phyloP scores from a whole-genome alignment of 2,113 vertebrate genomes.

The Neodontobutis hainanensis region DNA sequence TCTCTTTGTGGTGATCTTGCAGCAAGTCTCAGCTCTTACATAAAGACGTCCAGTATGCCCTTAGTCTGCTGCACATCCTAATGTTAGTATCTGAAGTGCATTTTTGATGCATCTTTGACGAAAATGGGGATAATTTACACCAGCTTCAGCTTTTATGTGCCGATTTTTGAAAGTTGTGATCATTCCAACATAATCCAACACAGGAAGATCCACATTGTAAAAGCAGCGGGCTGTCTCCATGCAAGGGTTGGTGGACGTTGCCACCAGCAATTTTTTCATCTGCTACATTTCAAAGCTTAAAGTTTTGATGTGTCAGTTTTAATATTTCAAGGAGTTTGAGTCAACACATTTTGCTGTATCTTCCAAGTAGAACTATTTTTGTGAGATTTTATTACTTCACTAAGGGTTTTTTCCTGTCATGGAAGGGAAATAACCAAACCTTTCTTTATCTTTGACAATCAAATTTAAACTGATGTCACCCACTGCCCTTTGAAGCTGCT shows the following conservation, averaged over 20 bases:
- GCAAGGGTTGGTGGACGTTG: slow-evolving; percentile 43
- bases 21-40: background rate
- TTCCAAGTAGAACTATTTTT: slow-evolving; percentile 31
- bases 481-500: slow-evolving; percentile 57
- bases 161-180: slow-evolving; percentile 39
- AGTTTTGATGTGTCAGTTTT: slow-evolving; percentile 26
- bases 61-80: slow-evolving; percentile 4
- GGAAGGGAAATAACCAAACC: slow-evolving; percentile 34
- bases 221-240: slow-evolving; percentile 26
- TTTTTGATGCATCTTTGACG: background rate
- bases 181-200: slow-evolving; percentile 68
- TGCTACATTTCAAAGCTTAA: slow-evolving; percentile 2
- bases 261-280: slow-evolving; percentile 39
- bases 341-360: slow-evolving; percentile 36
- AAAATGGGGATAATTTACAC: background rate
- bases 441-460: slow-evolving; percentile 61
- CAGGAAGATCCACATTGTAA: background rate
- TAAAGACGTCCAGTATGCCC: slow-evolving; percentile 6
- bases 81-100: slow-evolving; percentile 14
- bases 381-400: slow-evolving; percentile 12
- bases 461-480: slow-evolving; percentile 61
- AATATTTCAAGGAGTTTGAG: slow-evolving; percentile 20
- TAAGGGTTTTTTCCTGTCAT: slow-evolving; percentile 16
- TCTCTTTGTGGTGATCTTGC: slow-evolving; percentile 12
- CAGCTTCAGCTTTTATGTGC: slow-evolving; percentile 27